Evolutionary conservation across 2,797 vertebrate genomes (phyloP), one percentile per base, ranked within the genome.

Genomic region (Rhinogobio ventralis): DNA sequence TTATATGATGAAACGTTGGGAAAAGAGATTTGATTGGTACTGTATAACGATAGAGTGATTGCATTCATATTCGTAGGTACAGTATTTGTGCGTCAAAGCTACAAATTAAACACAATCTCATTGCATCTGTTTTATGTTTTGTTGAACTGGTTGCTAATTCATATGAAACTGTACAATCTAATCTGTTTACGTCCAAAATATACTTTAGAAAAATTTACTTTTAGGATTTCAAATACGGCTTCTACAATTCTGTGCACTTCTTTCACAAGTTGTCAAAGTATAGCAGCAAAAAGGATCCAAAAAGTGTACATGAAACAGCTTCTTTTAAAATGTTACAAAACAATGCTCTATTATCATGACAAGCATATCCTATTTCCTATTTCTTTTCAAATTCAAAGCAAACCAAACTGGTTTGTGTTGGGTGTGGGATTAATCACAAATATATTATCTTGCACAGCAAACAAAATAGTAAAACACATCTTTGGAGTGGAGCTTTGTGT

Each of bases 1-100:
- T 53, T 74, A 53, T 74, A 75, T 75, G 30, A 33, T 75, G 72
- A 7, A 74, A 55, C 13, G 30, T 8, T 30, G 45, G 15, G 71
- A 55, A 75, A 75, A 55, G 60, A 75, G 11, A 36, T 55, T 36
- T 30, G 45, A 73, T 11, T 73, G 30, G 51, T 30, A 57, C 9
- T 9, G 10, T 69, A 17, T 25, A 4, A 25, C 0, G 11, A 39
- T 7, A 36, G 46, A 30, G 19, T 23, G 46, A 55, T 75, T 11
- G 9, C 20, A 73, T 73, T 30, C 2, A 0, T 30, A 28, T 49
- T 28, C 0, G 8, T 28, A 73, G 4, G 8, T 30, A 11, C 4
- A 1, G 55, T 11, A 75, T 23, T 36, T 53, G 49, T 53, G 49
- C 19, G 1, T 49, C 25, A 73, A 51, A 51, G 4, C 4, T 3